Percentiles rank a stretch among this genome's conserved stretches.
These are phyloP conservation scores for Drosophila setifemur DNA, from an alignment of 1,140 invertebrate genomes.

Conservation along the genomic window DNA sequence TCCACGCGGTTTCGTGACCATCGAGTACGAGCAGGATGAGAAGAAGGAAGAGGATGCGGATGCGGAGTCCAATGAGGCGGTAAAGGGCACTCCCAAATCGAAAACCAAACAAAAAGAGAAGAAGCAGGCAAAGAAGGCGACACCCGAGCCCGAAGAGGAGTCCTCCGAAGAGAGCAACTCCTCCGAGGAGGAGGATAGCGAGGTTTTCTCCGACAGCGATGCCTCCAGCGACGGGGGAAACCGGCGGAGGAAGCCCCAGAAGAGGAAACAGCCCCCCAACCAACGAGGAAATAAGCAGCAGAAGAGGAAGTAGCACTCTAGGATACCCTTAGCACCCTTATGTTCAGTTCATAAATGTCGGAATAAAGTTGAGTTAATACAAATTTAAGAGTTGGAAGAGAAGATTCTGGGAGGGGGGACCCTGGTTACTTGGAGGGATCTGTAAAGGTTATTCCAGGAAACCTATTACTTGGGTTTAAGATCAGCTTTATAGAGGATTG, in stretches of 20 bases:
- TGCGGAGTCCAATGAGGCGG: too few species aligned
- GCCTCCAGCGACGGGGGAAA: constrained; percentile 1
- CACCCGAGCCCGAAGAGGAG: constrained; percentile 1
- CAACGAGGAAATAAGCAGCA: constrained; percentile 16
- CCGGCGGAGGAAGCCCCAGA: neutral
- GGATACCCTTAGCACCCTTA: neutral
- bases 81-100: neutral
- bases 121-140: neutral
- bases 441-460: too few species aligned
- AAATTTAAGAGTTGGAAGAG: too few species aligned
- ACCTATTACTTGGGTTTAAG: too few species aligned
- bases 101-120: constrained; percentile 1
- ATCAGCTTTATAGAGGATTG: too few species aligned
- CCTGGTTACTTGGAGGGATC: too few species aligned
- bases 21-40: constrained; percentile 37
- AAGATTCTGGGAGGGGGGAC: too few species aligned
- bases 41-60: neutral
- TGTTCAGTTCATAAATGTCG: constrained; percentile 1
- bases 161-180: constrained; percentile 11
- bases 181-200: constrained; percentile 15
- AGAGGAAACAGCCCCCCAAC: constrained; percentile 2
- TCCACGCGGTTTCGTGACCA: constrained; percentile 7
- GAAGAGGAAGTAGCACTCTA: constrained; percentile 13
- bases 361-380: constrained; percentile 26
- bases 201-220: constrained; percentile 19